A percentile compares a stretch with the other conserved stretches of the same genome.
Evolutionary conservation across 2,888 invertebrate genomes (phyloP).

Genomic region (Lasioglossum vierecki): DNA sequence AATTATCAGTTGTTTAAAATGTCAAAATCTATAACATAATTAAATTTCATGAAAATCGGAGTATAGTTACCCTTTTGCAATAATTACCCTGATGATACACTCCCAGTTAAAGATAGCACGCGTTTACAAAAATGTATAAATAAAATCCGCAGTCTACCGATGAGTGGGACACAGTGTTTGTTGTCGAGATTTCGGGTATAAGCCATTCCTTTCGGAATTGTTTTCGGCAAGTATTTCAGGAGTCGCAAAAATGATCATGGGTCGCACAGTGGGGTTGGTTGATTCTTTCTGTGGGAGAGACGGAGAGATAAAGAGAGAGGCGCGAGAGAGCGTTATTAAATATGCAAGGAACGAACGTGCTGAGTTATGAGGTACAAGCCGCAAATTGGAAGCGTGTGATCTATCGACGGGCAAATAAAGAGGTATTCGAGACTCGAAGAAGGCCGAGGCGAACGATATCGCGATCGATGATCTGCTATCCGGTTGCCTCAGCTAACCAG

Average conservation of each 20-base stretch:
- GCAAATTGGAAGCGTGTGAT: slow-evolving; percentile 62
- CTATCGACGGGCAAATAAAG: slow-evolving; percentile 64
- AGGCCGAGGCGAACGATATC: slow-evolving; percentile 59
- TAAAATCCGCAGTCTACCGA: neutral
- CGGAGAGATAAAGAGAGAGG: neutral
- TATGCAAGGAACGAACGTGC: slow-evolving; percentile 52
- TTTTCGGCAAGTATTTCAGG: neutral
- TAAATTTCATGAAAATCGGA: no score
- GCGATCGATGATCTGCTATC: slow-evolving; percentile 64
- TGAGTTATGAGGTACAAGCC: slow-evolving; percentile 58
- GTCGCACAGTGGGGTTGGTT: neutral
- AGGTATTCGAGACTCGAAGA: slow-evolving; percentile 54
- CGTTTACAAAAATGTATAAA: neutral
- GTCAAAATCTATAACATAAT: no score
- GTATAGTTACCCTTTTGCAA: no score
- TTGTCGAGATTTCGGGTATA: neutral
- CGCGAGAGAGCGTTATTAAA: slow-evolving; percentile 49
- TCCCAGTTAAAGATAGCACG: neutral
- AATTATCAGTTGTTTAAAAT: no score
- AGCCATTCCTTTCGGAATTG: neutral
- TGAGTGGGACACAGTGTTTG: neutral
- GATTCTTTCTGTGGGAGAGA: neutral
- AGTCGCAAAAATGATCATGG: neutral
- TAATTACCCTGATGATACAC: neutral
- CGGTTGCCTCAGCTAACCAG: slow-evolving; percentile 58